A percentile compares a stretch with the other conserved stretches of the same genome.
Evolutionary conservation across 2,797 vertebrate species (phyloP).

Genomic region (Agapornis canus): DNA sequence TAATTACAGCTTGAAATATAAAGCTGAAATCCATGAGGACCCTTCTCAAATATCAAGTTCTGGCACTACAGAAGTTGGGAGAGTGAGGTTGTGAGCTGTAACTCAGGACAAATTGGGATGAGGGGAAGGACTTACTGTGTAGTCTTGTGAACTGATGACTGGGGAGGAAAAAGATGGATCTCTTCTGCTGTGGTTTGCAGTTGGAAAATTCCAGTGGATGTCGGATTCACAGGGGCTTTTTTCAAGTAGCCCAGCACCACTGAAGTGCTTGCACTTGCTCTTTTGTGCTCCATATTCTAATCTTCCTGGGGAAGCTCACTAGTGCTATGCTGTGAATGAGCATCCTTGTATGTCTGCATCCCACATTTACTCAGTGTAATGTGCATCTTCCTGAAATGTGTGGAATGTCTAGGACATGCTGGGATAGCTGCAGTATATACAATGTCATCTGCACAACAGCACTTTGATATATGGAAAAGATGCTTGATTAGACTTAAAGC

Average conservation of each 20-base stretch:
- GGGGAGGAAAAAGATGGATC: neutral
- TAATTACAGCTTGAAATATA: neutral
- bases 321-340: neutral
- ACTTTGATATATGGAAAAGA: neutral
- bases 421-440: neutral
- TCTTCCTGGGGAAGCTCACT: neutral
- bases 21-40: neutral
- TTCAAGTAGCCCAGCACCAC: neutral
- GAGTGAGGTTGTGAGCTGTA: neutral
- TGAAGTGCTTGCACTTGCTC: neutral
- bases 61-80: neutral
- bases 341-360: neutral
- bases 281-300: neutral
- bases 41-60: neutral
- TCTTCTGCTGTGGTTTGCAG: neutral
- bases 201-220: neutral
- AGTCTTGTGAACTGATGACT: neutral
- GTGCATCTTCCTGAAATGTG: neutral
- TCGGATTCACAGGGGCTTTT: neutral
- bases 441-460: neutral
- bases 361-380: neutral
- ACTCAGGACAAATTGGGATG: neutral
- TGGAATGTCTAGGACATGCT: neutral
- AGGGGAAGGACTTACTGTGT: accelerated
- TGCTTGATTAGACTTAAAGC: neutral